These are phyloP conservation scores for Herminia tarsipennalis DNA, from an alignment of 2,888 invertebrate species.

Conservation along the genomic window DNA sequence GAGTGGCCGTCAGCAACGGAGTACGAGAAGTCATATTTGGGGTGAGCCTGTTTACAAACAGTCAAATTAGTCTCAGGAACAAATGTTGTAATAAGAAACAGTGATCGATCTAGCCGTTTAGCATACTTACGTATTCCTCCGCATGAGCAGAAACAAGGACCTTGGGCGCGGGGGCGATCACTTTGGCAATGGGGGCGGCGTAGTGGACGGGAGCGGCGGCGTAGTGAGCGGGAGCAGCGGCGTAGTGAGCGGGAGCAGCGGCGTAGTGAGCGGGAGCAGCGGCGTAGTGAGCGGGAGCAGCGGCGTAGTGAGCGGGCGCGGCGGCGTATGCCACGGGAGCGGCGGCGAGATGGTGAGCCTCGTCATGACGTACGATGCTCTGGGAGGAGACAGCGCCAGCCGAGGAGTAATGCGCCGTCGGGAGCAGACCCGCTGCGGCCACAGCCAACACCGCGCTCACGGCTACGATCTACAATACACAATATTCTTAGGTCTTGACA, in stretches of 20 bases:
- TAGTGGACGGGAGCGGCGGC: constrained; percentile 45
- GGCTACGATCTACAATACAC: constrained; percentile 55
- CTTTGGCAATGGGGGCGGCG: constrained; percentile 56
- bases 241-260: constrained; percentile 49
- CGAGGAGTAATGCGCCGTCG: constrained; percentile 70
- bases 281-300: constrained; percentile 44
- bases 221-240: constrained; percentile 21
- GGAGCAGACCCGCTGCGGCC: constrained; percentile 67
- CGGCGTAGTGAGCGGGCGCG: constrained; percentile 33
- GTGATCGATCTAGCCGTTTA: background rate
- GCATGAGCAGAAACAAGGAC: constrained; percentile 52
- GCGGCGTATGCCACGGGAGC: constrained; percentile 7
- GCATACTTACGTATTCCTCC: constrained; percentile 60
- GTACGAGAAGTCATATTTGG: constrained; percentile 85
- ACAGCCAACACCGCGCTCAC: constrained; percentile 73
- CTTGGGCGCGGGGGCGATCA: constrained; percentile 49
- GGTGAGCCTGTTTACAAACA: constrained; percentile 68
- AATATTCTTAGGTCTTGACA: background rate
- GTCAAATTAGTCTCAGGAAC: background rate
- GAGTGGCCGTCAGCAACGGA: constrained; percentile 85
- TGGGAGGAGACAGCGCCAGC: constrained; percentile 72
- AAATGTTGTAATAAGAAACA: background rate
- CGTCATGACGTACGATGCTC: constrained; percentile 67
- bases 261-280: constrained; percentile 51
- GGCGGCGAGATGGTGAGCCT: constrained; percentile 46